phyloP scores from a whole-genome alignment of 2,888 invertebrate species.

The Rhopalosiphum nymphaeae region DNA sequence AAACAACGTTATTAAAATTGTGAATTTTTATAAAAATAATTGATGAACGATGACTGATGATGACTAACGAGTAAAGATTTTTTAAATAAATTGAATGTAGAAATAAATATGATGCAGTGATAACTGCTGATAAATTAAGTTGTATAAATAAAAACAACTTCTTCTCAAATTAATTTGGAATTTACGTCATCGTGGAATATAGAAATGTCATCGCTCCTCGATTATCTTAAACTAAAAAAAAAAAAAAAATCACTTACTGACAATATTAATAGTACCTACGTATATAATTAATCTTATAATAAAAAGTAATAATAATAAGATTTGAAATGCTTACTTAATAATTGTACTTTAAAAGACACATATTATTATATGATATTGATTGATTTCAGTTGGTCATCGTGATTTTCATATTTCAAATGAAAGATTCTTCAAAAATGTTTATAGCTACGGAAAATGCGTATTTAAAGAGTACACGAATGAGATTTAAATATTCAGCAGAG shows the following conservation, averaged over 20 bases:
- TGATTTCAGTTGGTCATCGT: neutral
- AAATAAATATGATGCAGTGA: neutral
- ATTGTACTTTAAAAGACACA: neutral
- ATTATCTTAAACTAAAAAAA: neutral
- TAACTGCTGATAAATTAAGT: neutral
- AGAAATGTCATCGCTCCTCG: neutral
- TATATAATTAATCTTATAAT: neutral
- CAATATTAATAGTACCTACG: neutral
- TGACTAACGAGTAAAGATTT: neutral
- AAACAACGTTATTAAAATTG: neutral
- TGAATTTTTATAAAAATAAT: neutral
- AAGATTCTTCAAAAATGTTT: neutral
- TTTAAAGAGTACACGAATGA: neutral
- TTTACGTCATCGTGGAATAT: neutral
- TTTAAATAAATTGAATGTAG: neutral
- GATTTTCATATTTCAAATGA: conserved; percentile 9
- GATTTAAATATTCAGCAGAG: neutral
- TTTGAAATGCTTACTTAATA: neutral
- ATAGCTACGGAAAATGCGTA: neutral
- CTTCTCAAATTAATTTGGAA: neutral
- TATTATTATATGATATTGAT: neutral
- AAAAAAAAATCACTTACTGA: neutral
- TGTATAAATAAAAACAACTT: neutral
- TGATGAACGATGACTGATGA: neutral
- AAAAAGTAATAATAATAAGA: neutral